Conservation (phyloP, 2,888 invertebrate species). For the Acrobasis consociella region DNA sequence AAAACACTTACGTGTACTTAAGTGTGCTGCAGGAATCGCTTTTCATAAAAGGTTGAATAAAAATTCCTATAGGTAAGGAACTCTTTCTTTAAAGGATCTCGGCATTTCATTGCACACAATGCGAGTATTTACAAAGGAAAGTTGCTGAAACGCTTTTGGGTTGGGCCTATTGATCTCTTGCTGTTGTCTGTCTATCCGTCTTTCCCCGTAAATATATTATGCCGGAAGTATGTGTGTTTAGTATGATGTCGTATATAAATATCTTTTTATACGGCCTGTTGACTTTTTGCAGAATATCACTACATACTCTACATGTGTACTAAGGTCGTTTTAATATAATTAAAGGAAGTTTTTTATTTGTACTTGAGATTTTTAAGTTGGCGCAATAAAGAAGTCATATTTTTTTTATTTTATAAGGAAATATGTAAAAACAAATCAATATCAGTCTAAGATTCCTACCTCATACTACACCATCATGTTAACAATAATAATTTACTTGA, state of each 20-base stretch:
- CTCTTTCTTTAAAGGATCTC: constrained; percentile 33
- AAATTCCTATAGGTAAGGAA: constrained; percentile 37
- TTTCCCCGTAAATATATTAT: constrained; percentile 25
- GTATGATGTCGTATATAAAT: neutral
- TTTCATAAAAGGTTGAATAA: constrained; percentile 31
- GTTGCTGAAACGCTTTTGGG: constrained; percentile 32
- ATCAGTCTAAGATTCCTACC: too few relatives aligned
- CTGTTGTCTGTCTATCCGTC: constrained; percentile 27
- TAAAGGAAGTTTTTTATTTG: too few relatives aligned
- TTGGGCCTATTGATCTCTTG: constrained; percentile 33
- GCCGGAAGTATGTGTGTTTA: neutral
- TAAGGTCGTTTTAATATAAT: too few relatives aligned
- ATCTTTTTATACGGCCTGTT: neutral
- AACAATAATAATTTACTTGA: neutral
- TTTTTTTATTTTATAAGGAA: too few relatives aligned
- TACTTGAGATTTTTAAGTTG: too few relatives aligned
- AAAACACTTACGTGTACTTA: constrained; percentile 20
- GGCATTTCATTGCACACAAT: constrained; percentile 34
- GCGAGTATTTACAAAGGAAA: constrained; percentile 37
- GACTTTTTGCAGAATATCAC: neutral
- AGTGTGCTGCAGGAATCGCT: constrained; percentile 29
- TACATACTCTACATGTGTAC: too few relatives aligned
- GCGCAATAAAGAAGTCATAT: too few relatives aligned
- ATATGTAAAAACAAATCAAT: too few relatives aligned
- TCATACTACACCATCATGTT: too few relatives aligned